Evolutionary conservation across 1,140 invertebrate genomes (phyloP).

Genomic region (Eriocheir sinensis): DNA sequence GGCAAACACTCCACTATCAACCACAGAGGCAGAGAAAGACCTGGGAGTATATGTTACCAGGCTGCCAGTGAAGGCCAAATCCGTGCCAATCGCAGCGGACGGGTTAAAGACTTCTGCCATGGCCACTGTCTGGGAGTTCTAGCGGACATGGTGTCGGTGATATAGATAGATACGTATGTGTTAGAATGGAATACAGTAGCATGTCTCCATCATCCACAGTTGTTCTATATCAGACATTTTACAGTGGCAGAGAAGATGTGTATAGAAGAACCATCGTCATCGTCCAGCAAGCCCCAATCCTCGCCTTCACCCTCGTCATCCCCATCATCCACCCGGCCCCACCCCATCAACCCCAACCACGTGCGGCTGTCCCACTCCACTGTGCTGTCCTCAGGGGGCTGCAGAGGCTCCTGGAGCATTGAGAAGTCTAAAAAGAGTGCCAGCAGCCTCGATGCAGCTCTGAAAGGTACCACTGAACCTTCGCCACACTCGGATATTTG

Average conservation of each 20-base stretch:
- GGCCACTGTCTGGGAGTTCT: too few species aligned
- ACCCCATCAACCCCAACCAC: slow-evolving; percentile 74
- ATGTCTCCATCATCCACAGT: neutral
- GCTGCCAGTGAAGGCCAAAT: too few species aligned
- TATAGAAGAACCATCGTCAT: slow-evolving; percentile 35
- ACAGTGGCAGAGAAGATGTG: slow-evolving; percentile 43
- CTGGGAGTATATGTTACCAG: too few species aligned
- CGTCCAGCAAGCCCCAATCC: neutral
- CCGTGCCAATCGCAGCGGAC: too few species aligned
- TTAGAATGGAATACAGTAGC: too few species aligned
- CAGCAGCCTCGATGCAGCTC: slow-evolving; percentile 16
- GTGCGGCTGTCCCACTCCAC: slow-evolving; percentile 75
- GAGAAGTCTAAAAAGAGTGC: slow-evolving; percentile 83
- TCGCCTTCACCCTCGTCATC: slow-evolving; percentile 56
- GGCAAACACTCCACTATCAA: too few species aligned
- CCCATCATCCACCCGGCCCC: neutral
- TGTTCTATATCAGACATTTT: neutral
- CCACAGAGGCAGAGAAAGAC: too few species aligned
- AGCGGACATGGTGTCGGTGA: neutral
- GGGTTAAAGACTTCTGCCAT: too few species aligned
- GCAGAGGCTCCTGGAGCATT: slow-evolving; percentile 88
- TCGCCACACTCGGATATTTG: too few species aligned
- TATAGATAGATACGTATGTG: too few species aligned
- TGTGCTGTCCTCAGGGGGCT: slow-evolving; percentile 82
- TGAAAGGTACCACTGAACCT: slow-evolving; percentile 68